These are phyloP conservation scores for Drosophila hydei DNA, from an alignment of 1,140 invertebrate species.

Conservation along the genomic window DNA sequence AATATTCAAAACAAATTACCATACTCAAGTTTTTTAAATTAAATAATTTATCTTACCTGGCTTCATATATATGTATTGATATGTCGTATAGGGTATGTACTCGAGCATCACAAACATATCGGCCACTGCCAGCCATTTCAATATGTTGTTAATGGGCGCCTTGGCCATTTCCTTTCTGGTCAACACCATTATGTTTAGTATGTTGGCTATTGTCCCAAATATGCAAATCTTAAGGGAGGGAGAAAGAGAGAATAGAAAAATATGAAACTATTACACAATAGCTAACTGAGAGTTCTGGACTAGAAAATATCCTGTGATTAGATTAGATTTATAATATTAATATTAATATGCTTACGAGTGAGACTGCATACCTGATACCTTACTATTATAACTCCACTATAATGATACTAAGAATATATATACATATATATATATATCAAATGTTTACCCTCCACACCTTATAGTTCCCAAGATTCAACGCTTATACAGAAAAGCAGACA, in stretches of 20 bases:
- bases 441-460: too few species aligned
- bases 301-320: neutral
- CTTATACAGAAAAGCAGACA: too few species aligned
- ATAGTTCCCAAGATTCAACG: too few species aligned
- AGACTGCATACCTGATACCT: too few species aligned
- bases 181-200: slow-evolving; percentile 94
- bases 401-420: too few species aligned
- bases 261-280: neutral
- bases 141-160: slow-evolving; percentile 92
- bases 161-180: slow-evolving; percentile 92
- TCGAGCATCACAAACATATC: slow-evolving; percentile 95
- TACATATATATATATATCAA: too few species aligned
- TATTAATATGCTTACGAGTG: too few species aligned
- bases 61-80: slow-evolving; percentile 88
- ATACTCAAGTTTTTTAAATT: too few species aligned
- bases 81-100: slow-evolving; percentile 92
- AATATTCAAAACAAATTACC: too few species aligned
- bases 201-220: slow-evolving; percentile 95
- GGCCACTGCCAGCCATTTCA: slow-evolving; percentile 91
- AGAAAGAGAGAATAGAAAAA: slow-evolving; percentile 1
- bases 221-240: slow-evolving; percentile 88
- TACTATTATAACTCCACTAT: too few species aligned
- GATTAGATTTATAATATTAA: too few species aligned
- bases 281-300: neutral
- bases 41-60: too few species aligned